These are phyloP conservation scores for Lucilia cuprina DNA, from an alignment of 1,140 invertebrate species.

Conservation along the genomic window DNA sequence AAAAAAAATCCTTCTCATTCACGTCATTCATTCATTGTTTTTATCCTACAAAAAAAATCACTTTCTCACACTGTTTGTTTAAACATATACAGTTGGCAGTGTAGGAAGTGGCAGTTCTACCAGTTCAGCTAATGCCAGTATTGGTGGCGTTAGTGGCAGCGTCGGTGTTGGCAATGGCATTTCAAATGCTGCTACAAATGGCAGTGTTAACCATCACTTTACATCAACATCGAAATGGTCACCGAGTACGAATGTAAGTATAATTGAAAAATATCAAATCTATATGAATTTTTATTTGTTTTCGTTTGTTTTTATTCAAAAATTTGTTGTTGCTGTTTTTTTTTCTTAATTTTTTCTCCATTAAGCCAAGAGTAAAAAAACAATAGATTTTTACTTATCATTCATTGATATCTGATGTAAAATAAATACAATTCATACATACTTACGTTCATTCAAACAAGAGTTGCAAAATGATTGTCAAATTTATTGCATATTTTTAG, in stretches of 20 bases:
- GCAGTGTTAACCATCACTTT: conserved; percentile 44
- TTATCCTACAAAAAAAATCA: conserved; percentile 23
- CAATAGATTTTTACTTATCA: neutral
- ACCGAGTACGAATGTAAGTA: conserved; percentile 60
- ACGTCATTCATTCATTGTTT: neutral
- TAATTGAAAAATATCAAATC: conserved; percentile 38
- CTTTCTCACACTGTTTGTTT: conserved; percentile 53
- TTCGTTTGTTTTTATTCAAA: neutral
- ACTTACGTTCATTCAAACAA: neutral
- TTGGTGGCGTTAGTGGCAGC: conserved; percentile 37
- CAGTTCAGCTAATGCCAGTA: conserved; percentile 40
- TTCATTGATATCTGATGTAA: neutral
- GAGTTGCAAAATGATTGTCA: neutral
- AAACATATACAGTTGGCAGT: conserved; percentile 55
- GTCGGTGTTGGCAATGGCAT: conserved; percentile 50
- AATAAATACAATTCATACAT: neutral
- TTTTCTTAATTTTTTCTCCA: neutral
- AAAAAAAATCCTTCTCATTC: neutral
- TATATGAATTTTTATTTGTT: neutral
- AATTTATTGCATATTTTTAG: neutral
- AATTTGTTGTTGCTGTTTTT: neutral
- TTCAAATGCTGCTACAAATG: conserved; percentile 31
- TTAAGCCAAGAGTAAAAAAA: no score
- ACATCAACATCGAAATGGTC: conserved; percentile 56
- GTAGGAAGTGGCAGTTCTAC: conserved; percentile 45